Percentiles rank a stretch among this genome's conserved stretches.
Evolutionary conservation across 2,113 vertebrate species (phyloP).

Genomic region (Glareola pratincola): DNA sequence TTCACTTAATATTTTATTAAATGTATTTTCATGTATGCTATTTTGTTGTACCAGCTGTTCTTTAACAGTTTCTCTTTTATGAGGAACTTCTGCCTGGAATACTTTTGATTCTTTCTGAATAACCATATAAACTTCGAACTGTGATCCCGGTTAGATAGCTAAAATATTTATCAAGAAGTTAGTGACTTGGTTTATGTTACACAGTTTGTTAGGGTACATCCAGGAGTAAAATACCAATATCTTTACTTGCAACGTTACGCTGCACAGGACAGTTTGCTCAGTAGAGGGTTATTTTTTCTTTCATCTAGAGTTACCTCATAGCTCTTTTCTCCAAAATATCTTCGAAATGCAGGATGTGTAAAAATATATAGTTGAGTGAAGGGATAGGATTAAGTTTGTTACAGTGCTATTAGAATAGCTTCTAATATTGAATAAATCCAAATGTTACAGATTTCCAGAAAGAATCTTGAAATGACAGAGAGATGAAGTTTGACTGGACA

Average conservation of each 20-base stretch:
- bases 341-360: neutral
- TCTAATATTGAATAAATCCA: neutral
- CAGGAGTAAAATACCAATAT: neutral
- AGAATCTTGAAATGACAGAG: neutral
- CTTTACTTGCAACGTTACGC: neutral
- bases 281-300: neutral
- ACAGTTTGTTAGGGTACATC: neutral
- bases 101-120: neutral
- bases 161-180: neutral
- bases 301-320: neutral
- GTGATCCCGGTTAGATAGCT: neutral
- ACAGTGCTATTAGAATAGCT: neutral
- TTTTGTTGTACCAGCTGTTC: neutral
- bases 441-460: neutral
- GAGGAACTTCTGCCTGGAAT: neutral
- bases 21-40: neutral
- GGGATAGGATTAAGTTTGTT: neutral
- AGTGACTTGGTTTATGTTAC: neutral
- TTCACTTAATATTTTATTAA: neutral
- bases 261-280: neutral
- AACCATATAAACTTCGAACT: fast-evolving
- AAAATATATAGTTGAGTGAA: neutral
- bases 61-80: neutral
- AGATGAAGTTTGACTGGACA: neutral
- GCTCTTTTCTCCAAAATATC: neutral